Evolutionary conservation across 2,113 vertebrate species (phyloP), one percentile per base, ranked within the genome.

Genomic region (Rhynchomys soricoides): DNA sequence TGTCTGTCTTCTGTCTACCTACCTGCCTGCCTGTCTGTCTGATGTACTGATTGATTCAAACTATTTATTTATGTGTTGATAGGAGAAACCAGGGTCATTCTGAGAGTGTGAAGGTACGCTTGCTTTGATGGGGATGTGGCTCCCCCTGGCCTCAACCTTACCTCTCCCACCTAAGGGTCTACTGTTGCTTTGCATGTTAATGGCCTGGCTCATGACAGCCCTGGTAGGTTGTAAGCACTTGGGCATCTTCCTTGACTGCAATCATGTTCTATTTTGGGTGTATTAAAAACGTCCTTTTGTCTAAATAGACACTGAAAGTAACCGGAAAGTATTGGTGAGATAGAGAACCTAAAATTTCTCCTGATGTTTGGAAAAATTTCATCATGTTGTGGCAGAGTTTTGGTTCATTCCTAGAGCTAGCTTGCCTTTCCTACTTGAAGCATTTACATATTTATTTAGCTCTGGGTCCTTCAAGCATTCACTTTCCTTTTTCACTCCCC

Each of bases 381-480:
- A 92, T 19, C 16, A 22, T 57, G 37, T 57, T 48, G 10, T 2
- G 6, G 57, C 62, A 93, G 43, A 92, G 31, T 15, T 82, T 91
- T 75, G 15, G 7, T 93, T 11, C 37, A 81, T 16, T 93, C n/a
- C 79, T 71, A 15, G 86, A 87, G 57, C 7, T 37, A 57, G 13
- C 90, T 87, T 90, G 19, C 77, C 73, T 95, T 96, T 93, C 48
- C 70, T 40, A 43, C 40, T 93, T 81, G 55, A 83, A 19, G 79
- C 48, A 24, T 52, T 52, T 91, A 64, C 15, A 93, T 70, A 48
- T 93, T 87, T 93, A 73, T 92, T 97, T 95, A 77, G 22, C 78
- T 19, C 9, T 17, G 12, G 31, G 50, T 90, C 86, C 48, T 87
- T 75, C 45, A 71, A 73, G 57, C 21, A 19, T 45, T 81, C 57